phyloP scores from a whole-genome alignment of 2,797 vertebrate genomes.

The Acipenser transmontanus region DNA sequence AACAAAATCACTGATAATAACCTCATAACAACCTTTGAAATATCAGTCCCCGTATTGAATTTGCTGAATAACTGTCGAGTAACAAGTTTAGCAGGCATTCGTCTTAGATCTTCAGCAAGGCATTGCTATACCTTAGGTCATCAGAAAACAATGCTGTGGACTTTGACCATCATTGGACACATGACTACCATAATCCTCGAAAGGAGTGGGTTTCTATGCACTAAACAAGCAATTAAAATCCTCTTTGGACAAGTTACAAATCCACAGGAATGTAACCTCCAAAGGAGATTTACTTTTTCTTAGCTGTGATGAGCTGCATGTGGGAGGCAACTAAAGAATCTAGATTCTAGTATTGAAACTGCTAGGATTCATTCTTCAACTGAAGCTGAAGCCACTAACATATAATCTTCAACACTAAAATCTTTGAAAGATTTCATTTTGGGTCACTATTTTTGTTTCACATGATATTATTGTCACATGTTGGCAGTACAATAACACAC shows the following conservation, averaged over 20 bases:
- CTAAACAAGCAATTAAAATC: not conserved
- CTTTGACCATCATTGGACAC: not conserved
- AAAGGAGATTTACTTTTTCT: not conserved
- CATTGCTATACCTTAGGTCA: not conserved
- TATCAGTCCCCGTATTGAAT: too few relatives aligned
- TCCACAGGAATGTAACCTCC: slow-evolving; percentile 1
- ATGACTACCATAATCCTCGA: not conserved
- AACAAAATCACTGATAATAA: too few relatives aligned
- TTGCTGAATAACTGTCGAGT: too few relatives aligned
- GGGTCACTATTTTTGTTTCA: too few relatives aligned
- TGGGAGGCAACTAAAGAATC: not conserved
- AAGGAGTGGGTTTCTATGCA: not conserved
- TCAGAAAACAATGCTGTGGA: not conserved
- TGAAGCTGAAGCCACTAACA: not conserved
- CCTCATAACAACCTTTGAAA: too few relatives aligned
- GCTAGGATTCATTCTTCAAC: not conserved
- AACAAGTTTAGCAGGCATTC: too few relatives aligned
- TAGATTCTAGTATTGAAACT: not conserved
- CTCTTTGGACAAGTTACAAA: not conserved
- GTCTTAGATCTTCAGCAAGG: too few relatives aligned
- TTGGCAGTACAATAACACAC: too few relatives aligned
- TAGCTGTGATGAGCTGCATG: not conserved
- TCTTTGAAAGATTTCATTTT: too few relatives aligned
- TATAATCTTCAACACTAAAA: not conserved
- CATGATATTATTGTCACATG: too few relatives aligned